Percentiles rank a stretch among this genome's conserved stretches.
Conservation (phyloP, 2,888 invertebrate genomes). For the Coleophora flavipennella region DNA sequence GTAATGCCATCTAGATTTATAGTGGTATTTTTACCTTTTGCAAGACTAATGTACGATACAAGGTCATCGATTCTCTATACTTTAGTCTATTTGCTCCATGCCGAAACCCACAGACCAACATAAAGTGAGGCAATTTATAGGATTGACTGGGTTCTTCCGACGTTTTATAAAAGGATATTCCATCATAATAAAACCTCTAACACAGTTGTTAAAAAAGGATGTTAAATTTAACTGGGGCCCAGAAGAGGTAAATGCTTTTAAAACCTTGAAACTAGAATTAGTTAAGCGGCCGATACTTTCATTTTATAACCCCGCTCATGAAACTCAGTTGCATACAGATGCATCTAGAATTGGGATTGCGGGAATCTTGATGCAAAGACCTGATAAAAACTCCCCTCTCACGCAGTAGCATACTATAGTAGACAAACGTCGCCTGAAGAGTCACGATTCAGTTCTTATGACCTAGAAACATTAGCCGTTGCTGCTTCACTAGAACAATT, state of each 20-base stretch:
- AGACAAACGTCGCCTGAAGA: slow-evolving; percentile 9
- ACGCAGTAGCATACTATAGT: slow-evolving; percentile 11
- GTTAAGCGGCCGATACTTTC: slow-evolving; percentile 4
- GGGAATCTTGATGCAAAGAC: slow-evolving; percentile 7
- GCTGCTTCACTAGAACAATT: slow-evolving; percentile 8
- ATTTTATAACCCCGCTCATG: slow-evolving; percentile 4
- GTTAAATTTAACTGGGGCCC: slow-evolving; percentile 14
- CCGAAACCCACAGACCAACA: slow-evolving; percentile 7
- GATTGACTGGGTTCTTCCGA: slow-evolving; percentile 13
- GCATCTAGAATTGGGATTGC: slow-evolving; percentile 7
- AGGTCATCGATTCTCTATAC: too few relatives aligned
- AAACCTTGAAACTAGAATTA: slow-evolving; percentile 1
- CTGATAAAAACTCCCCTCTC: too few relatives aligned
- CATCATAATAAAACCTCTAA: slow-evolving; percentile 10
- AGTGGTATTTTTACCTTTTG: too few relatives aligned
- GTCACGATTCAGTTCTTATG: slow-evolving; percentile 6
- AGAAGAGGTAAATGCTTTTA: slow-evolving; percentile 5
- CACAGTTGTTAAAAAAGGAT: slow-evolving; percentile 11
- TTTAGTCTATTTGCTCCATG: too few relatives aligned
- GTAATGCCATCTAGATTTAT: too few relatives aligned
- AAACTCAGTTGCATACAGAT: slow-evolving; percentile 9
- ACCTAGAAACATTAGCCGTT: slow-evolving; percentile 14
- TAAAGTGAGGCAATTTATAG: slow-evolving; percentile 14
- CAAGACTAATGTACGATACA: too few relatives aligned
- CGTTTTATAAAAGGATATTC: slow-evolving; percentile 13